Conservation (phyloP, 53 echinoderm and acorn worm species). For the Arbacia lixula region DNA sequence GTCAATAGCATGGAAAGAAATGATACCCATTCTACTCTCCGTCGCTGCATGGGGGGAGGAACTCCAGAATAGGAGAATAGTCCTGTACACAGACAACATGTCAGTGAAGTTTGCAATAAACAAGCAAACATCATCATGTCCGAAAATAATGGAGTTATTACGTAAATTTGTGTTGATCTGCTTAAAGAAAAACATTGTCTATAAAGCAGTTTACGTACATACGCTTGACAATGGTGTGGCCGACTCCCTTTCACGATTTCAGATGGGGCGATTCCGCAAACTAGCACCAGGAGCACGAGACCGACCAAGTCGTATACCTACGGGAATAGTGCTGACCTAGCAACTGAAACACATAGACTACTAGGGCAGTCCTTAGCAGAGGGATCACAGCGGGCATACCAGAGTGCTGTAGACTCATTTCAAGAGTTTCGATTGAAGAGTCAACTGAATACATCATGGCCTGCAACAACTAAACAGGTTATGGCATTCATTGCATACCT, state of each 20-base stretch:
- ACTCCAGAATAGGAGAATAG: constrained; percentile 40
- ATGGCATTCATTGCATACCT: neutral
- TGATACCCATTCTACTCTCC: constrained; percentile 50
- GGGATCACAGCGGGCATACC: constrained; percentile 17
- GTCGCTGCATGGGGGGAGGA: constrained; percentile 43
- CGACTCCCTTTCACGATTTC: constrained; percentile 50
- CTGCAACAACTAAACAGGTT: constrained; percentile 11
- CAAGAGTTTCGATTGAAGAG: constrained; percentile 20
- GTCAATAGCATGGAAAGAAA: constrained; percentile 58
- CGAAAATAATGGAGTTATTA: constrained; percentile 46
- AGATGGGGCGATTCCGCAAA: constrained; percentile 57
- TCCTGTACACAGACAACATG: constrained; percentile 58
- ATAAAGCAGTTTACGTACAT: constrained; percentile 33
- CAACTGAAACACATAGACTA: constrained; percentile 41
- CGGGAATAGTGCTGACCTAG: constrained; percentile 22
- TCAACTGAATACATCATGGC: neutral
- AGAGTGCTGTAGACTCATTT: constrained; percentile 13
- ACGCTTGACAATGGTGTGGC: constrained; percentile 46
- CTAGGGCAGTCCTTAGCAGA: constrained; percentile 27
- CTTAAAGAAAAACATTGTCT: constrained; percentile 27
- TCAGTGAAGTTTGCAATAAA: constrained; percentile 39
- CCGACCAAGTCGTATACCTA: neutral
- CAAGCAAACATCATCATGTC: constrained; percentile 47
- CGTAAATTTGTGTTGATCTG: constrained; percentile 56
- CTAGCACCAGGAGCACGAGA: constrained; percentile 38